Base-by-base conservation (phyloP, 2,888 invertebrate genomes). In the Agapostemon virescens region DNA sequence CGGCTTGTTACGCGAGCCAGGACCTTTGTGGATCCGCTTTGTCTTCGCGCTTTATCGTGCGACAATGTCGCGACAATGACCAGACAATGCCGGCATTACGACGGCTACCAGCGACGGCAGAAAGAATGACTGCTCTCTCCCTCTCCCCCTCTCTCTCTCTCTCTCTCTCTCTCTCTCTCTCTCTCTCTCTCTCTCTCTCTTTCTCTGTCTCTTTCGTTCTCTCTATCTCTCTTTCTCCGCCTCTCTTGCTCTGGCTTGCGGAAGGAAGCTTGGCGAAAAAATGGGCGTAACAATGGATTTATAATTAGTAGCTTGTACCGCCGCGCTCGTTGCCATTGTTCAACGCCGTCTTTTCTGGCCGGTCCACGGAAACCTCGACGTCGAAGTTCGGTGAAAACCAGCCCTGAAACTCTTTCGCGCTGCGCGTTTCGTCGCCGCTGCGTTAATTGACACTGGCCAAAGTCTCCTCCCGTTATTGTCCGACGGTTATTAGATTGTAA, bases 31-130 rank as follows among this genome's bases (percentile, higher is more conserved):
- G 82, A 81, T 80, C 84, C 77, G 85, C 85, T 87, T 90, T 90
- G 90, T 90, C 89, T 89, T 89, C 77, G 86, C 89, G 89, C 89
- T 90, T 90, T 90, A 90, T 90, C 90, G 90, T 88, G 89, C 88
- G 87, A 90, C 90, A 90, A 90, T 90, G 90, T 90, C 88, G 85
- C 88, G 85, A 90, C 90, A 90, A 90, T 90, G 87, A 82, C 86
- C 85, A 89, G 87, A 90, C 90, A 90, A 90, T 89, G 83, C 79
- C 86, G 78, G 88, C 88, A 90, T 90, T 90, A 90, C 90, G 86
- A 85, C 88, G 88, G 87, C 89, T 86, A 86, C 87, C 87, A 85
- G 84, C 69, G 55, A 79, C 83, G 87, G 86, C 86, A 84, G 81
- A 83, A 84, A 89, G 89, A 89, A 90, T 89, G 67, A 83, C 73